Evolutionary conservation across 1,140 invertebrate genomes (phyloP).

Genomic region (Episyrphus balteatus): DNA sequence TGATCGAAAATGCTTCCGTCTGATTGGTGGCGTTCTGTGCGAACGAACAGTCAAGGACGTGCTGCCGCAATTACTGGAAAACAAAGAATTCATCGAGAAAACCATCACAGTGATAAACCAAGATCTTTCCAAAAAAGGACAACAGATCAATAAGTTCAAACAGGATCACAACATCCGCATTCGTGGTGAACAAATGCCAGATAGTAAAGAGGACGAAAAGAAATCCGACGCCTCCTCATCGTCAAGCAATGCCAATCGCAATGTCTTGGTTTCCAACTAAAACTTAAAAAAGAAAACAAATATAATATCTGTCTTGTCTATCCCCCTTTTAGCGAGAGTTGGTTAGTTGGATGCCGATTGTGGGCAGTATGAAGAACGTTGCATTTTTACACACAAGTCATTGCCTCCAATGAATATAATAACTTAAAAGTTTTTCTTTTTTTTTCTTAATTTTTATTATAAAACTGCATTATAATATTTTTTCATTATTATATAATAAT

Average conservation of each 20-base stretch:
- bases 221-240: constrained; percentile 28
- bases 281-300: too few relatives aligned
- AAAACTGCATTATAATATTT: too few relatives aligned
- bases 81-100: constrained; percentile 71
- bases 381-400: too few relatives aligned
- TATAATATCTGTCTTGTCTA: too few relatives aligned
- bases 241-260: constrained; percentile 38
- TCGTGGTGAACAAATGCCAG: constrained; percentile 48
- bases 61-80: constrained; percentile 68
- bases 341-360: too few relatives aligned
- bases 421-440: too few relatives aligned
- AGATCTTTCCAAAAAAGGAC: constrained; percentile 74
- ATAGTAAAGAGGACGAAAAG: constrained; percentile 33
- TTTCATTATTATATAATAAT: too few relatives aligned
- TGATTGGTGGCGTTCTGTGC: constrained; percentile 87
- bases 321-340: too few relatives aligned
- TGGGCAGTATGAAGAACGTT: too few relatives aligned
- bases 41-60: constrained; percentile 88
- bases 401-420: too few relatives aligned
- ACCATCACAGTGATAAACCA: constrained; percentile 66
- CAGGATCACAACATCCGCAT: constrained; percentile 80
- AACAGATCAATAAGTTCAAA: constrained; percentile 87
- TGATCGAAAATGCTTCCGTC: constrained; percentile 81
- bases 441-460: too few relatives aligned
- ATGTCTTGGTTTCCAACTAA: constrained; percentile 45